Percentiles rank a stretch among this genome's conserved stretches.
phyloP scores from a whole-genome alignment of 1,140 invertebrate genomes.

The Venturia canescens region DNA sequence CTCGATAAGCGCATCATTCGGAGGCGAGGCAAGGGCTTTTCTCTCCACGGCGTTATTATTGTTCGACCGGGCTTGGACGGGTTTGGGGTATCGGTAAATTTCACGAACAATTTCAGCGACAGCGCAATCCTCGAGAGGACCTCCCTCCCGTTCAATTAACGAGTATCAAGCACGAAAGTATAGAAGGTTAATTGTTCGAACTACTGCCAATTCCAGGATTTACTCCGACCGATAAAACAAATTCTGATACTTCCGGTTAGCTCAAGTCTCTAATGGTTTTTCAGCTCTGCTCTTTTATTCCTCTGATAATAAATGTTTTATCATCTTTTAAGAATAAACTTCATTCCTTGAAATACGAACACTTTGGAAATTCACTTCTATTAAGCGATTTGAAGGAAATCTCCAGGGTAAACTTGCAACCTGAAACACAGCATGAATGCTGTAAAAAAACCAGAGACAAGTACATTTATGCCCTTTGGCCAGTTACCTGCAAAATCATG shows the following conservation, averaged over 20 bases:
- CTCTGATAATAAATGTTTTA: no score
- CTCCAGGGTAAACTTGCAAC: no score
- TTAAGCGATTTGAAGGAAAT: no score
- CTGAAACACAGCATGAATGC: no score
- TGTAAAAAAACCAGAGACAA: no score
- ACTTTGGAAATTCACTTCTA: background rate
- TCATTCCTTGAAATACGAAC: background rate
- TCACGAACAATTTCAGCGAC: constrained; percentile 3
- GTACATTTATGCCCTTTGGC: no score
- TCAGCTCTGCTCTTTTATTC: background rate
- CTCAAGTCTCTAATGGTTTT: background rate
- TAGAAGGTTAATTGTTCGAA: background rate
- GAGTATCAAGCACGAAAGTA: constrained; percentile 10
- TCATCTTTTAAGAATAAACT: background rate
- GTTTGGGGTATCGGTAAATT: background rate
- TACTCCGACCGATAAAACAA: background rate
- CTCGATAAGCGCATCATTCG: constrained; percentile 7
- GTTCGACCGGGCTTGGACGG: background rate
- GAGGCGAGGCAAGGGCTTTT: background rate
- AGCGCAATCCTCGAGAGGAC: background rate
- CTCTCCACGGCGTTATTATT: background rate
- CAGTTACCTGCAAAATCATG: no score
- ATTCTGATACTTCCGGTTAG: background rate
- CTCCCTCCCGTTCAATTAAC: background rate
- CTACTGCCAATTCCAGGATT: background rate